Base-by-base conservation (phyloP, 2,888 invertebrate species). In the Lycaena phlaeas region DNA sequence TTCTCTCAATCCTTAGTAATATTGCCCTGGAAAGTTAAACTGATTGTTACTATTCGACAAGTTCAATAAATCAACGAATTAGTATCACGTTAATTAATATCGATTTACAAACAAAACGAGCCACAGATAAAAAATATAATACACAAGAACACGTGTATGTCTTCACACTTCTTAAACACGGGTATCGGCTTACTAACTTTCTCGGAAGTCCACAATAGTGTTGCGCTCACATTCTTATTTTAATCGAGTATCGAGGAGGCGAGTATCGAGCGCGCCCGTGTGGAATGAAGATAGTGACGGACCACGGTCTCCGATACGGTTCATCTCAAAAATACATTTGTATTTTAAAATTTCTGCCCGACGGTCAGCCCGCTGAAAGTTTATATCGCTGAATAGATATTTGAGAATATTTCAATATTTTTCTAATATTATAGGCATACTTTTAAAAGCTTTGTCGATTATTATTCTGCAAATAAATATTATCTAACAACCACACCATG, bases 271-370 rank as follows among this genome's bases (percentile, higher is more conserved):
- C 51, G 59, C 77, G 64, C 57, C 68, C 81, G 82, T 82, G 82
- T 70, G 78, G 81, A 82, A 84, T 61, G 57, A 54, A 65, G 84
- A 82, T 82, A 79, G 71, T 69, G 78, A 72, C 71, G 77, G 76
- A 72, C 78, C 65, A 59, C 68, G 73, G 74, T 62, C 74, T 58
- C 51, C 68, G 66, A 66, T 66, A 66, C 54, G 57, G 56, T 42
- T 39, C 54, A 51, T 54, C 56, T 61, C 57, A 62, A 65, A 65
- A 68, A 66, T 74, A 66, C 71, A 71, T 68, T 77, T 68, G 71
- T 68, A 75, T 75, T 79, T 72, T 72, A 64, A 61, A 64, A 65
- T 65, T n/a, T 66, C 65, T 55, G 58, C 55, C 58, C 49, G 58
- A 55, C 53, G 58, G 59, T 58, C 54, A 34, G 34, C 18, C 22